These are phyloP conservation scores for Euplexia lucipara DNA, from an alignment of 2,888 invertebrate genomes.

Conservation along the genomic window DNA sequence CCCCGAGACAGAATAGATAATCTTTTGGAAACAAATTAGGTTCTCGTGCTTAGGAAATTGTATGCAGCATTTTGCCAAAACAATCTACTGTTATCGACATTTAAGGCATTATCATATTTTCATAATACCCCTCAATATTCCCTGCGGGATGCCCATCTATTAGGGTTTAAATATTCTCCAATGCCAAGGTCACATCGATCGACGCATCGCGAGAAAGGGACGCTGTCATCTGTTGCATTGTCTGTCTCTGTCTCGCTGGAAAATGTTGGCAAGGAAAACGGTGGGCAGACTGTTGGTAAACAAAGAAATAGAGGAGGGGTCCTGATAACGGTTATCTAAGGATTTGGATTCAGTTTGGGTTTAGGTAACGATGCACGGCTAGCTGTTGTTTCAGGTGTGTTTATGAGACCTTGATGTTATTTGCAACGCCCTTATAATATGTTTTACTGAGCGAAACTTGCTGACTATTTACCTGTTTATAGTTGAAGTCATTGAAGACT, in stretches of 20 bases:
- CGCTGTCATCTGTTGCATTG: conserved; percentile 57
- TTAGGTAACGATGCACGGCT: conserved; percentile 10
- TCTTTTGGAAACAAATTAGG: background rate
- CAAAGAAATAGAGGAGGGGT: conserved; percentile 58
- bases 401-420: background rate
- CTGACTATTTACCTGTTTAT: background rate
- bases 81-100: conserved; percentile 5
- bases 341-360: conserved; percentile 8
- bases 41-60: background rate
- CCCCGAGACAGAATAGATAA: conserved; percentile 12
- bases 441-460: too few species aligned
- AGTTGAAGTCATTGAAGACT: too few species aligned
- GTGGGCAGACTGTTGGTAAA: conserved; percentile 76
- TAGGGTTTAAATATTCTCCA: conserved; percentile 71
- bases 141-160: conserved; percentile 59
- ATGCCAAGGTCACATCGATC: conserved; percentile 89
- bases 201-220: conserved; percentile 69
- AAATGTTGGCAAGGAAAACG: conserved; percentile 58
- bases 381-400: background rate
- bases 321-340: conserved; percentile 45
- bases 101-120: conserved; percentile 36
- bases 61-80: background rate
- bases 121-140: conserved; percentile 46
- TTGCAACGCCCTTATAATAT: background rate
- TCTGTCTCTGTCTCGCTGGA: conserved; percentile 64